Percentiles rank a stretch among this genome's conserved stretches.
Conservation (phyloP, 2,888 invertebrate genomes). For the Bibio marci region DNA sequence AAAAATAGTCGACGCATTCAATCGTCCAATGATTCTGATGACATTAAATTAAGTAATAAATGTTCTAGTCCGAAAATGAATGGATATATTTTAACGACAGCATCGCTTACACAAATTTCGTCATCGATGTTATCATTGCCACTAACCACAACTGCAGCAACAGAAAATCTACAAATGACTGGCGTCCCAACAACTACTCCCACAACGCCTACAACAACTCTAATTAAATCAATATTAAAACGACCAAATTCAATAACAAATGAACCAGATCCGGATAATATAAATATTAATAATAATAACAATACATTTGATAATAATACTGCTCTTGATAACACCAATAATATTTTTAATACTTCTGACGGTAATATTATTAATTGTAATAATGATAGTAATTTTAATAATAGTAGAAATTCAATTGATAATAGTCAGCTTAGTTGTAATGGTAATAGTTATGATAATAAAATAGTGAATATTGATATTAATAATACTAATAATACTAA, state of each 20-base stretch:
- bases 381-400: conserved; percentile 5
- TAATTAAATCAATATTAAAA: conserved; percentile 42
- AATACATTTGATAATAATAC: neutral
- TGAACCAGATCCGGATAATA: neutral
- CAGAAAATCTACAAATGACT: neutral
- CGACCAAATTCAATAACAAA: conserved; percentile 27
- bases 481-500: too few species aligned
- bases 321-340: neutral
- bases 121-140: neutral
- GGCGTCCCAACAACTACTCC: conserved; percentile 18
- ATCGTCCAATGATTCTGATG: neutral
- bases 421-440: conserved; percentile 8
- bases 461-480: too few species aligned
- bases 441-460: conserved; percentile 7
- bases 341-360: conserved; percentile 1
- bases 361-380: conserved; percentile 6
- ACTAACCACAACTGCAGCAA: neutral
- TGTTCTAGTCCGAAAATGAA: neutral
- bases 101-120: conserved; percentile 8
- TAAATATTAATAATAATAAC: neutral
- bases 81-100: conserved; percentile 8
- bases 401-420: conserved; percentile 5
- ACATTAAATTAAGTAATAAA: neutral
- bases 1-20: conserved; percentile 1
- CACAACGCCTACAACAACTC: conserved; percentile 21